Evolutionary conservation across 2,888 invertebrate species (phyloP), one percentile per base, ranked within the genome.

Genomic region (Parnassius glacialis): DNA sequence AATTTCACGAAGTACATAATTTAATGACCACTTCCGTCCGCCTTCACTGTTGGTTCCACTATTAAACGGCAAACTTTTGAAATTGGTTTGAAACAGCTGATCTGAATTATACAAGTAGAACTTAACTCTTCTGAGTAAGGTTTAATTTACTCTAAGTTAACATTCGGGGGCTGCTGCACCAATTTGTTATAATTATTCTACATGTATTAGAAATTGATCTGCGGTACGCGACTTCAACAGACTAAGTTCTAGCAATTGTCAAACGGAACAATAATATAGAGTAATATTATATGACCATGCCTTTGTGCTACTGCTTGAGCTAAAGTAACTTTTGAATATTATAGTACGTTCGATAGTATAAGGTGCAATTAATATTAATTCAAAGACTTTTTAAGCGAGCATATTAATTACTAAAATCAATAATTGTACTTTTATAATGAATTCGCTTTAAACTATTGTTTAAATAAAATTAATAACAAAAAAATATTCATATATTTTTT

Each of bases 191-290:
- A 65, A 68, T 69, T 70, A 70, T 70, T 71, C 65, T 67, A 67
- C 64, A 66, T 64, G 66, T 70, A 69, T 73, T 74, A 77, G 78
- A 76, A 79, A 81, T 80, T 74, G 77, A 75, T 82, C 80, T 83
- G 83, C 81, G 69, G 67, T 56, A 67, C 67, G 71, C 72, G 76
- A 76, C 76, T 74, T 74, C 77, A 79, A 80, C 79, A 74, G 79
- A 75, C 74, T 69, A 83, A 84, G 75, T 83, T 82, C 75, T 78
- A 73, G 74, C 78, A 79, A 83, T 82, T 83, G 83, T 82, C 81
- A 81, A 83, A 81, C 79, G 76, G 70, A 72, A 78, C 76, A 78
- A 76, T 75, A 78, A 76, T 80, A 79, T 74, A 74, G 75, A 78
- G 59, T 81, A 74, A 74, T 75, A 76, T 76, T 74, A 71, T 73